A percentile compares a stretch with the other conserved stretches of the same genome.
Evolutionary conservation across 2,888 invertebrate species (phyloP).

Genomic region (Harpalus rubripes): DNA sequence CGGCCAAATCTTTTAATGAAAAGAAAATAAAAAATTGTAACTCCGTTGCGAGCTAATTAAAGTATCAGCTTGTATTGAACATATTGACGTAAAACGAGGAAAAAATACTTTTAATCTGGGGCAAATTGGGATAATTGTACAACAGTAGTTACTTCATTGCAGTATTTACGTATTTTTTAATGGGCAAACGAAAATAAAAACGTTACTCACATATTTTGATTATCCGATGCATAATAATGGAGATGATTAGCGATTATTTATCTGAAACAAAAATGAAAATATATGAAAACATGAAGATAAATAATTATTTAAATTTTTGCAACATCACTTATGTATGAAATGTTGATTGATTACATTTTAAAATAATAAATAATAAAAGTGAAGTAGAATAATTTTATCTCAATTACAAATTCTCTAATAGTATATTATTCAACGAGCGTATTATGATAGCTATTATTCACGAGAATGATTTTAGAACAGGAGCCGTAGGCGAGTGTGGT

Average conservation of each 20-base stretch:
- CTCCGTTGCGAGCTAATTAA: conserved; percentile 27
- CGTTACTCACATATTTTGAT: conserved; percentile 31
- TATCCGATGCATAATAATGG: conserved; percentile 16
- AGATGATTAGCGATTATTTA: conserved; percentile 13
- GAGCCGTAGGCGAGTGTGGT: no score
- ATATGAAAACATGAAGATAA: background rate
- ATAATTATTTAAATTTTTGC: background rate
- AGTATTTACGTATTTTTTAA: background rate
- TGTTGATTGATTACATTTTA: no score
- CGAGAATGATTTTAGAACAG: no score
- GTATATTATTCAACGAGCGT: no score
- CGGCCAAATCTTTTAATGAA: conserved; percentile 47
- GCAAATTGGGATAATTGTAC: conserved; percentile 8
- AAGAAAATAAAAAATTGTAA: conserved; percentile 30
- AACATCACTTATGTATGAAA: background rate
- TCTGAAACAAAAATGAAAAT: conserved; percentile 45
- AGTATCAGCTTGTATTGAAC: conserved; percentile 33
- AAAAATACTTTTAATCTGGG: background rate
- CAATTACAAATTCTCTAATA: no score
- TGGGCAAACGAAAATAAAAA: conserved; percentile 8
- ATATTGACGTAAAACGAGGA: conserved; percentile 18
- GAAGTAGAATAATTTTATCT: no score
- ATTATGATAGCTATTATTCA: no score
- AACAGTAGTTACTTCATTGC: background rate
- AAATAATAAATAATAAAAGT: no score